phyloP scores from a whole-genome alignment of 2,888 invertebrate genomes.

The Proisotoma minuta region DNA sequence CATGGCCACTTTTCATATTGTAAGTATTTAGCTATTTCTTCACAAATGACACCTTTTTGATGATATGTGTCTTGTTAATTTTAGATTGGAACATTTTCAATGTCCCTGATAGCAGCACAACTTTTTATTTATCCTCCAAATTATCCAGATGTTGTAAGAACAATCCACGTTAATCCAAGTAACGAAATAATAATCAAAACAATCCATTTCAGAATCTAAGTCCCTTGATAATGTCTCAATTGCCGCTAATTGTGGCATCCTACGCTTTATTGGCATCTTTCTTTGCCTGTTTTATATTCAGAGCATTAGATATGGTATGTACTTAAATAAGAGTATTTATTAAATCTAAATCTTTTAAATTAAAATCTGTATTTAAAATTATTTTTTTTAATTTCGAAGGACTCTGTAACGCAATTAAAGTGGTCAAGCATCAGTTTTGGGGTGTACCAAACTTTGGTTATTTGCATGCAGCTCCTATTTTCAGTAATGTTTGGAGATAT shows the following conservation, averaged over 20 bases:
- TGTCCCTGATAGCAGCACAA: conserved; percentile 12
- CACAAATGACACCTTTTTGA: too few relatives aligned
- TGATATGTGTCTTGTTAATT: not conserved
- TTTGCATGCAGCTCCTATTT: conserved; percentile 29
- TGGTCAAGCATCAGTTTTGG: conserved; percentile 30
- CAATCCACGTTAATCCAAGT: too few relatives aligned
- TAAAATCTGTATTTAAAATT: not conserved
- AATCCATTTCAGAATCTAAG: conserved; percentile 26
- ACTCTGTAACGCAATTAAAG: conserved; percentile 34
- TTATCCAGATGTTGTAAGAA: too few relatives aligned
- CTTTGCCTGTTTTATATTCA: conserved; percentile 30
- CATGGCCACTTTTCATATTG: conserved; percentile 34
- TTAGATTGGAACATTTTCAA: conserved; percentile 24
- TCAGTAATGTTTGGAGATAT: conserved; percentile 35
- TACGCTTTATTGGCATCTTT: conserved; percentile 21
- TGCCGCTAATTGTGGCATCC: conserved; percentile 23
- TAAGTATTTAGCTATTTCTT: conserved; percentile 8
- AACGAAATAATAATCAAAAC: too few relatives aligned
- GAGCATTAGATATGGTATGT: conserved; percentile 36
- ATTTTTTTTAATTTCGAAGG: conserved; percentile 20
- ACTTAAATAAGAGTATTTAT: not conserved
- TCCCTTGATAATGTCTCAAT: conserved; percentile 29
- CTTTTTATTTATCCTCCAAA: conserved; percentile 17
- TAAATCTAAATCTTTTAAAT: not conserved
- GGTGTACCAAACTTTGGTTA: conserved; percentile 31